These are phyloP conservation scores for Sphyrna mokarran DNA, from an alignment of 2,113 vertebrate species.

Conservation along the genomic window DNA sequence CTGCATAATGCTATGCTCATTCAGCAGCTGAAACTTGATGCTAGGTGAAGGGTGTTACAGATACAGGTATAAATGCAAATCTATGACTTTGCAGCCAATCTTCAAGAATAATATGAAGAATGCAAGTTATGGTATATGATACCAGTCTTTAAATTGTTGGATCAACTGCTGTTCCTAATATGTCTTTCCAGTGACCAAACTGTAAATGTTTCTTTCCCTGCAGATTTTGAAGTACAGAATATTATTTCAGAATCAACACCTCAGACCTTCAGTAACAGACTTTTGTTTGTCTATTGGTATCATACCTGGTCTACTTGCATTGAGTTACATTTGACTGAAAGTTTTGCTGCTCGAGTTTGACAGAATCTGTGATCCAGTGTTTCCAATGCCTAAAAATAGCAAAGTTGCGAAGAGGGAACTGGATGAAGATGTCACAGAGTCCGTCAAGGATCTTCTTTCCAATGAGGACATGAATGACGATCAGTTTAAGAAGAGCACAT, in stretches of 20 bases:
- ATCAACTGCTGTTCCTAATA: background rate
- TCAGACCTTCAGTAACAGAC: background rate
- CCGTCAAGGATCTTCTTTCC: conserved; percentile 89
- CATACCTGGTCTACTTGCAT: background rate
- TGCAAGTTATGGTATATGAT: background rate
- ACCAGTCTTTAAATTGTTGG: background rate
- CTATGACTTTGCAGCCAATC: background rate
- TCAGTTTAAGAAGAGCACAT: conserved; percentile 86
- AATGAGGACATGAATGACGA: conserved; percentile 87
- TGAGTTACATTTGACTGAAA: background rate
- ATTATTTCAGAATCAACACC: background rate
- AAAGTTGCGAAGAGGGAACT: conserved; percentile 90
- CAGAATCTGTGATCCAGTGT: conserved; percentile 33
- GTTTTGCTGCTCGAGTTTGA: background rate
- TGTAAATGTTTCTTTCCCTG: background rate
- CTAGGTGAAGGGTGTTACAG: background rate
- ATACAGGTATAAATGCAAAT: background rate
- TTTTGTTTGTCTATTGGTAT: background rate
- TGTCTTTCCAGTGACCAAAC: background rate
- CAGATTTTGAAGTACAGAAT: background rate
- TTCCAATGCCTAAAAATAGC: conserved; percentile 97
- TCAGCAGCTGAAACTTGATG: background rate
- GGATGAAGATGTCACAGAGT: conserved; percentile 93
- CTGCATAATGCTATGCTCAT: background rate
- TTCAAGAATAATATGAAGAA: background rate